Evolutionary conservation across 53 echinoderm and acorn worm genomes (phyloP).

Genomic region (Crossaster papposus): DNA sequence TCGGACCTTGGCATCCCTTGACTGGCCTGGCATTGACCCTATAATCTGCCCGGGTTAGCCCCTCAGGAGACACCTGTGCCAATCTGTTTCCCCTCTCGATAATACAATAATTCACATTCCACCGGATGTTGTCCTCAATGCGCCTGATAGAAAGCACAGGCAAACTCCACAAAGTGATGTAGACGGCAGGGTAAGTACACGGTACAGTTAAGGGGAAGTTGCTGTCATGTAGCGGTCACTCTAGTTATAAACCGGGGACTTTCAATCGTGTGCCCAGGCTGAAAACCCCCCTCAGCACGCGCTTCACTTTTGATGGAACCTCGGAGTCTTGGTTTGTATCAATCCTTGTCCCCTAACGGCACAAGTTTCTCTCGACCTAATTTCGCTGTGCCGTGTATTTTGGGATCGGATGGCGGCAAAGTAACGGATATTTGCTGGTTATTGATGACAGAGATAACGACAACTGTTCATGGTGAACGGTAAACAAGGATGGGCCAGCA

Average conservation of each 20-base stretch:
- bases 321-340: neutral
- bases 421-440: conserved; percentile 4
- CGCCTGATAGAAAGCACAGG: neutral
- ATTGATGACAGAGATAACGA: neutral
- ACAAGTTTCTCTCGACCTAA: neutral
- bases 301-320: neutral
- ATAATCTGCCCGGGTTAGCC: neutral
- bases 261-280: neutral
- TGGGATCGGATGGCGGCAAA: conserved; percentile 25
- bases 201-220: neutral
- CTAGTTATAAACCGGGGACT: neutral
- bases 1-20: neutral
- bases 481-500: neutral
- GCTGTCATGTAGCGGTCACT: conserved; percentile 9
- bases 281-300: neutral
- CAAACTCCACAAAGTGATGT: neutral
- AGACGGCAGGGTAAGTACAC: neutral
- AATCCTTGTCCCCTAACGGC: neutral
- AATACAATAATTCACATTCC: conserved; percentile 23
- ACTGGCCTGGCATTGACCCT: conserved; percentile 15
- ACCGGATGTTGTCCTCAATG: conserved; percentile 9
- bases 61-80: neutral
- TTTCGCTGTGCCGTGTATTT: neutral
- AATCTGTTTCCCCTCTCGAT: neutral
- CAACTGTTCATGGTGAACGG: neutral